These are phyloP conservation scores for Maccullochella peelii DNA, from an alignment of 2,113 vertebrate genomes.

Conservation along the genomic window DNA sequence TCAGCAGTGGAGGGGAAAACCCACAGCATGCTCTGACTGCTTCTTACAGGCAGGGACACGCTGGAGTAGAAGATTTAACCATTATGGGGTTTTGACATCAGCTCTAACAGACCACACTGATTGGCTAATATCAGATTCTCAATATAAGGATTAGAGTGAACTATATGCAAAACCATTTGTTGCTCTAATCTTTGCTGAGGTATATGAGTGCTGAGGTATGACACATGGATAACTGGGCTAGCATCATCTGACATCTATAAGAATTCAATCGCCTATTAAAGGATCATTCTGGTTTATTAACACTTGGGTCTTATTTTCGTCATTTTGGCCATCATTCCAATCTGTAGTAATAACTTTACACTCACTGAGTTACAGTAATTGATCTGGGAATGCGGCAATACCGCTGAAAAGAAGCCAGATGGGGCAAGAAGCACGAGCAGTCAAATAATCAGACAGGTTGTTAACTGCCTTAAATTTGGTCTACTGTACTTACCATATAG, in stretches of 20 bases:
- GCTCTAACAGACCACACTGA: background rate
- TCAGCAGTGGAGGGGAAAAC: slow-evolving; percentile 59
- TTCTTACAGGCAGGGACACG: slow-evolving; percentile 41
- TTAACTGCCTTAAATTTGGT: too few relatives aligned
- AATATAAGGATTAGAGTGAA: background rate
- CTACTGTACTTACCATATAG: too few relatives aligned
- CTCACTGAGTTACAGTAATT: too few relatives aligned
- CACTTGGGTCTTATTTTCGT: background rate
- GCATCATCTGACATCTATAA: background rate
- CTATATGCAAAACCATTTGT: background rate
- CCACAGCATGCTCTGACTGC: slow-evolving; percentile 50
- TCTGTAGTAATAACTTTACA: too few relatives aligned
- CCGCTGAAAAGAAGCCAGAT: too few relatives aligned
- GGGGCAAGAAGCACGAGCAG: too few relatives aligned
- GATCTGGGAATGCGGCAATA: too few relatives aligned
- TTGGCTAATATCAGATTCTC: background rate
- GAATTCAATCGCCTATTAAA: background rate
- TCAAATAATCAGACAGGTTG: too few relatives aligned
- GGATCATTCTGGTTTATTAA: background rate
- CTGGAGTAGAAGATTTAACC: slow-evolving; percentile 37
- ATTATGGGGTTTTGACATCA: slow-evolving; percentile 23
- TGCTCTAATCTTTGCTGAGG: background rate
- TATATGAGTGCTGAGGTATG: background rate
- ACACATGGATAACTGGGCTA: background rate
- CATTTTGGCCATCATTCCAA: background rate